Conservation (phyloP, 2,113 vertebrate genomes). For the Saimiri boliviensis region DNA sequence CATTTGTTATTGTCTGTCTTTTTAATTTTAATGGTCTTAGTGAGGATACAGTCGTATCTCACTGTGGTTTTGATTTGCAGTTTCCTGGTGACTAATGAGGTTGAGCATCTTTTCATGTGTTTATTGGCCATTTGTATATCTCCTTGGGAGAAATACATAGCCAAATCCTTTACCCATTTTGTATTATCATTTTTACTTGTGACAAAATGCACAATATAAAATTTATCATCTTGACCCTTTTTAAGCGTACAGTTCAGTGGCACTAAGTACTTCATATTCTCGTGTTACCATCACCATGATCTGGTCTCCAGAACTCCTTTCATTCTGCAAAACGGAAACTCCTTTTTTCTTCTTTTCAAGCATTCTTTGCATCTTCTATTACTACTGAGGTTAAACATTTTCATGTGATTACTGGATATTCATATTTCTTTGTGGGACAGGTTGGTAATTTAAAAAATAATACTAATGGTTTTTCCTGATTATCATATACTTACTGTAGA, state of each 20-base stretch:
- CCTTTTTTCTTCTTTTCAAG: background rate
- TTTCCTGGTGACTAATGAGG: background rate
- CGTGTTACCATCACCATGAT: background rate
- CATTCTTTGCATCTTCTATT: constrained; percentile 26
- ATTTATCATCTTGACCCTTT: background rate
- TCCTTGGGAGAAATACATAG: background rate
- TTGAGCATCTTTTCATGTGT: background rate
- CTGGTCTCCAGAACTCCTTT: background rate
- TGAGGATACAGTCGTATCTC: background rate
- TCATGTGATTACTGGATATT: background rate
- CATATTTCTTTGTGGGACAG: constrained; percentile 28
- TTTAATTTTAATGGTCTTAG: background rate
- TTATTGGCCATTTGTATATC: background rate
- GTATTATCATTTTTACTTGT: background rate
- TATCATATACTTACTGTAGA: background rate
- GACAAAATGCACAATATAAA: background rate
- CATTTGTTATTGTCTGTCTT: background rate
- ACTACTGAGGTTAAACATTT: constrained; percentile 26
- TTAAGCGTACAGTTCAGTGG: background rate
- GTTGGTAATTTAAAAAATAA: constrained; percentile 7
- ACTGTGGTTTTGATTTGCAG: background rate
- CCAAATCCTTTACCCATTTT: background rate
- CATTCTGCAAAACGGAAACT: background rate
- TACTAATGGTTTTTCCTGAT: background rate
- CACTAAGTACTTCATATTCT: background rate